Evolutionary conservation across 2,888 invertebrate genomes (phyloP).

Genomic region (Lasioglossum morio): DNA sequence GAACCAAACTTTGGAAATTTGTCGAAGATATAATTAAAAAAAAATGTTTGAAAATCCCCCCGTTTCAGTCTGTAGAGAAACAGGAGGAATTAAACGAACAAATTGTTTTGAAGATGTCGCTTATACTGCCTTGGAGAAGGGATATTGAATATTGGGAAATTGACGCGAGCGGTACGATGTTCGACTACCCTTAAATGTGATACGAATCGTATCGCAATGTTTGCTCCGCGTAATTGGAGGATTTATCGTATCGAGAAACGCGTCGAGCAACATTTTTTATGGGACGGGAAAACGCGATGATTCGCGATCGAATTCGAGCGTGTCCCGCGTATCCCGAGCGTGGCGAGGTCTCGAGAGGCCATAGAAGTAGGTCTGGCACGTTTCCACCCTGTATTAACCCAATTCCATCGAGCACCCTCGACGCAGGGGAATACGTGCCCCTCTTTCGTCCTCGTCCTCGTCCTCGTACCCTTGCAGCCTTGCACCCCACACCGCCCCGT

Average conservation of each 20-base stretch:
- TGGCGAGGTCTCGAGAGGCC: slow-evolving; percentile 56
- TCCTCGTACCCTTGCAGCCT: neutral
- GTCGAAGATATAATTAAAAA: too few species aligned
- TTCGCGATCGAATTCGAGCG: slow-evolving; percentile 50
- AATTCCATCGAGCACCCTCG: slow-evolving; percentile 73
- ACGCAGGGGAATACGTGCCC: slow-evolving; percentile 44
- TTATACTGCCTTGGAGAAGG: too few species aligned
- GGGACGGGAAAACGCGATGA: slow-evolving; percentile 28
- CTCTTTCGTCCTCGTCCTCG: neutral
- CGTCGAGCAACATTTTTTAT: slow-evolving; percentile 13
- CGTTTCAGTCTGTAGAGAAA: too few species aligned
- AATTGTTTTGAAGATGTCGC: too few species aligned
- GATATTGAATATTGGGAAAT: too few species aligned
- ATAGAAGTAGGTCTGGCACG: slow-evolving; percentile 75
- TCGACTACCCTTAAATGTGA: neutral
- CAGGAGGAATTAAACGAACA: too few species aligned
- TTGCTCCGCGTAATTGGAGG: neutral
- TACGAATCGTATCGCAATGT: neutral
- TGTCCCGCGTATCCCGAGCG: slow-evolving; percentile 46
- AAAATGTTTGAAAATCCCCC: too few species aligned
- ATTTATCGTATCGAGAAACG: neutral
- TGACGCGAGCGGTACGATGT: neutral
- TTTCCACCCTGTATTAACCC: slow-evolving; percentile 80
- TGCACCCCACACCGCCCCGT: neutral
- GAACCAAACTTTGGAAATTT: too few species aligned